Evolutionary conservation across 2,888 invertebrate species (phyloP), one percentile per base, ranked within the genome.

Genomic region (Ypsolopha scabrella): DNA sequence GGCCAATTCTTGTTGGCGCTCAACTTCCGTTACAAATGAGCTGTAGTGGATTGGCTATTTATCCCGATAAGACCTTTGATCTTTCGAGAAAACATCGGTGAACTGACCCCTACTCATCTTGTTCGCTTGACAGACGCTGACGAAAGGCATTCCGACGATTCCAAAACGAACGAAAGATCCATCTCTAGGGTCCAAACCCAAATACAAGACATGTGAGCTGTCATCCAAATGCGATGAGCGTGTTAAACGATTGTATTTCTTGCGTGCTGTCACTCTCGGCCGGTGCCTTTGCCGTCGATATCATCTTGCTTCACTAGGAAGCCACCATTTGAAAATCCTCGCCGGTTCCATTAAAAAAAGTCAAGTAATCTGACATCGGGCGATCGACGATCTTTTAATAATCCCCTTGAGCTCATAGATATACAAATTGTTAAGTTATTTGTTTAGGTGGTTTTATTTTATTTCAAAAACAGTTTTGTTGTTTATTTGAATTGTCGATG

Each of bases 161-260:
- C 47, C 34, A 51, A 51, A 51, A 51, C 14, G 39, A 51, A 41
- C n/a, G 9, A 38, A 46, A 46, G 43, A 4, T 11, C 24, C 39
- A 41, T n/a, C 24, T 36, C 8, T 9, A 10, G 9, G 10, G 24
- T 39, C 41, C 39, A 34, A 14, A 48, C 41, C 39, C 41, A 10
- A 48, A 45, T 33, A 48, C 64, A 59, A 61, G 65, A 64, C 68
- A 65, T 66, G 65, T 65, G 67, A 77, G 72, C 80, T 80, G 83
- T 83, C 68, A 65, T 71, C 77, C 70, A 68, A 79, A 77, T 71
- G 73, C 73, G 82, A 78, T 72, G 77, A 81, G 81, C 83, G 80
- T 82, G 78, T 80, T 81, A 82, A 82, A 83, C 80, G 80, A 75
- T 71, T 72, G 77, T 74, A 80, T 83, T n/a, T 85, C 81, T 83